Percentiles rank a stretch among this genome's conserved stretches.
Conservation (phyloP, 2,797 vertebrate genomes). For the Triplophysa yarkandensis region DNA sequence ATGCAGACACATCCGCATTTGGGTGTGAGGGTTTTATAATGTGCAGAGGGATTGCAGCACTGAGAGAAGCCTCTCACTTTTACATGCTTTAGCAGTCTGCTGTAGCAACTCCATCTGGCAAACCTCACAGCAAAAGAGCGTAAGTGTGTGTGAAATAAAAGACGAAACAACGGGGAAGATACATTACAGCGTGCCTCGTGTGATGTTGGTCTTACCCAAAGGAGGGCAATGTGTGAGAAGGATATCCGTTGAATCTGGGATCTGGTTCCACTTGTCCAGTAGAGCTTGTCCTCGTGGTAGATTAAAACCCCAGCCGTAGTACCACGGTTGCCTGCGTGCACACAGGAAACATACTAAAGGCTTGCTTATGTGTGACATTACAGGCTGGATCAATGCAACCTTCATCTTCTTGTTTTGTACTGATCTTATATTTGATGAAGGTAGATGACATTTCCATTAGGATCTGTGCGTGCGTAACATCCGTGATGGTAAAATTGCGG, state of each 20-base stretch:
- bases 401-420: constrained; percentile 21
- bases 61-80: constrained; percentile 71
- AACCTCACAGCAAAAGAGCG: constrained; percentile 62
- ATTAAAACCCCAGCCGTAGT: constrained; percentile 98
- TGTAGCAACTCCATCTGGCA: constrained; percentile 83
- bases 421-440: constrained; percentile 32
- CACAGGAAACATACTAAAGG: constrained; percentile 46
- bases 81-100: constrained; percentile 81
- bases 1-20: constrained; percentile 40
- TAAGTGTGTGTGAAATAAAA: constrained; percentile 28
- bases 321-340: constrained; percentile 93
- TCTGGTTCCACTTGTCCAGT: constrained; percentile 98
- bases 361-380: constrained; percentile 13
- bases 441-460: constrained; percentile 40
- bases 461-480: background rate
- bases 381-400: constrained; percentile 14
- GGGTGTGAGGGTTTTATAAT: constrained; percentile 58
- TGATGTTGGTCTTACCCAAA: constrained; percentile 82
- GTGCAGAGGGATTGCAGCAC: constrained; percentile 65
- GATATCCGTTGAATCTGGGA: constrained; percentile 92
- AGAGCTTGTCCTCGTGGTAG: constrained; percentile 92
- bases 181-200: constrained; percentile 33
- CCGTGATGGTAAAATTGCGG: constrained; percentile 1
- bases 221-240: constrained; percentile 96
- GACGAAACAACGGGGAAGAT: constrained; percentile 42